Percentiles rank a stretch among this genome's conserved stretches.
phyloP scores from a whole-genome alignment of 2,888 invertebrate species.

The Nesidiocoris tenuis region DNA sequence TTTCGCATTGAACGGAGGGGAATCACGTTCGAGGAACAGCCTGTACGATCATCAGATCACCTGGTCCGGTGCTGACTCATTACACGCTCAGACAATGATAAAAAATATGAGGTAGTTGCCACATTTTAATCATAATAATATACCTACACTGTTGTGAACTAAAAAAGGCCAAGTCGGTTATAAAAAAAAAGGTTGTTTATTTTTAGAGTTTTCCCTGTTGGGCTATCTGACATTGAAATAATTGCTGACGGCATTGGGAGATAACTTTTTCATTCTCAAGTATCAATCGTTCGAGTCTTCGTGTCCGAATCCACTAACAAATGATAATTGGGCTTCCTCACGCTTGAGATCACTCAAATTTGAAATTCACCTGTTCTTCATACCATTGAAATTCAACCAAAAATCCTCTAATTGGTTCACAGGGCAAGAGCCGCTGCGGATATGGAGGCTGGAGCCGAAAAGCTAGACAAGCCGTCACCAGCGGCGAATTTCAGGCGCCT shows the following conservation, averaged over 20 bases:
- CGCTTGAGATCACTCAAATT: too few relatives aligned
- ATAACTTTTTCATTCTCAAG: too few relatives aligned
- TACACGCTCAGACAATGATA: conserved; percentile 41
- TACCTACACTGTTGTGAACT: too few relatives aligned
- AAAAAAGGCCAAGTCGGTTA: too few relatives aligned
- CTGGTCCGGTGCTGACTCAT: conserved; percentile 66
- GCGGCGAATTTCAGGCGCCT: conserved; percentile 49
- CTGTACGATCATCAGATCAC: conserved; percentile 57
- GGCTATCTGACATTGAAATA: too few relatives aligned
- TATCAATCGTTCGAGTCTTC: too few relatives aligned
- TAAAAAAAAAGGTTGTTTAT: not conserved
- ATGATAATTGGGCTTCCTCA: too few relatives aligned
- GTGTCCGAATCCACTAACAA: too few relatives aligned
- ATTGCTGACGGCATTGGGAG: too few relatives aligned
- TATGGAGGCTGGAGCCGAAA: conserved; percentile 24
- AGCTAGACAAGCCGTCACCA: conserved; percentile 30
- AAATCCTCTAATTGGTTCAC: not conserved
- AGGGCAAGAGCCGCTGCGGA: conserved; percentile 38
- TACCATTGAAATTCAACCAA: not conserved
- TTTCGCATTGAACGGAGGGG: conserved; percentile 25
- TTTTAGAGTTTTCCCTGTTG: not conserved
- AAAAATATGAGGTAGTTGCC: conserved; percentile 41
- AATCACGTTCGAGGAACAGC: conserved; percentile 50
- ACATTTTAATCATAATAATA: too few relatives aligned
- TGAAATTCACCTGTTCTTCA: too few relatives aligned